Conservation (phyloP, 2,797 vertebrate species). For the Tragelaphus eurycerus region DNA sequence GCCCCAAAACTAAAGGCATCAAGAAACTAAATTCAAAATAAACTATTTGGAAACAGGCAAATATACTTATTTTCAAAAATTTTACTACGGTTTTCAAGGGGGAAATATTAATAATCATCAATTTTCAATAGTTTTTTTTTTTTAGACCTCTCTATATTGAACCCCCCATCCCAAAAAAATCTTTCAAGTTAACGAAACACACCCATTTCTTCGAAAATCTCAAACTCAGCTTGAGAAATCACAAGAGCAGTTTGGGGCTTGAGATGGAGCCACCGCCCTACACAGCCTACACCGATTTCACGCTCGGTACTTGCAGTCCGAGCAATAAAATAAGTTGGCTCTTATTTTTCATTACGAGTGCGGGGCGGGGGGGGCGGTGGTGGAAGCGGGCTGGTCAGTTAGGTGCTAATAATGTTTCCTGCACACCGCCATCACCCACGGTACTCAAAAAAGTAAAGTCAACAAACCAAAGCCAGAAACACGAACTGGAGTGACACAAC, state of each 20-base stretch:
- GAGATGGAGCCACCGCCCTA: constrained; percentile 56
- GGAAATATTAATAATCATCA: neutral
- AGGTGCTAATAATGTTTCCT: neutral
- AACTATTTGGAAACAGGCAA: neutral
- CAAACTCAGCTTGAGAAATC: neutral
- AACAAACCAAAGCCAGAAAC: constrained; percentile 42
- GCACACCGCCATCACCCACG: neutral
- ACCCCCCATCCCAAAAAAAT: neutral
- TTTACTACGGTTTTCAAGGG: neutral
- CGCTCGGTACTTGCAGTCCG: neutral
- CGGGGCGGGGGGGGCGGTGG: neutral
- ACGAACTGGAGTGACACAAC: neutral
- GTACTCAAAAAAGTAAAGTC: constrained; percentile 21
- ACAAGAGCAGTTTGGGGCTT: neutral
- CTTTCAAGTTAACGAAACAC: constrained; percentile 31
- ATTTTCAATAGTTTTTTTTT: neutral
- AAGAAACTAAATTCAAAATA: constrained; percentile 22
- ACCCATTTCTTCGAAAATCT: constrained; percentile 41
- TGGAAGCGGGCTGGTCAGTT: neutral
- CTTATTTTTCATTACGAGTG: neutral
- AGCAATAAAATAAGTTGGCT: neutral
- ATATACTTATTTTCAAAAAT: neutral
- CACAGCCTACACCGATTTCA: constrained; percentile 1
- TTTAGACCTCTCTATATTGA: neutral
- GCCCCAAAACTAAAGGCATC: neutral